phyloP scores from a whole-genome alignment of 2,113 vertebrate species.

The Heterocephalus glaber region DNA sequence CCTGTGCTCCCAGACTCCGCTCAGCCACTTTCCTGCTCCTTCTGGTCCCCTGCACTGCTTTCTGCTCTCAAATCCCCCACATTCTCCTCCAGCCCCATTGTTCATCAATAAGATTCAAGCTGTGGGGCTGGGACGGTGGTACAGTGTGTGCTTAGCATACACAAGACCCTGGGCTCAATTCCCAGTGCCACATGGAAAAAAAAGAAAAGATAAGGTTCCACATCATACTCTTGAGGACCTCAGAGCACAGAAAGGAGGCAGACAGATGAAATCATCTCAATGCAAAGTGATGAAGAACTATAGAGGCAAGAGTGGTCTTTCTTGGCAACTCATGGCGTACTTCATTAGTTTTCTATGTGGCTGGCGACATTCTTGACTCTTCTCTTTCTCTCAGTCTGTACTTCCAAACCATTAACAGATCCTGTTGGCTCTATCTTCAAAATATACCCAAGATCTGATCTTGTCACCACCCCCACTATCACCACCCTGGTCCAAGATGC shows the following conservation, averaged over 20 bases:
- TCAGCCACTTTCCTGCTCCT: neutral
- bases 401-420: neutral
- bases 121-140: neutral
- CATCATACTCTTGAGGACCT: neutral
- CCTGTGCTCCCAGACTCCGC: neutral
- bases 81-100: neutral
- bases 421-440: neutral
- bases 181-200: neutral
- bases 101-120: neutral
- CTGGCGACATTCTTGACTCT: neutral
- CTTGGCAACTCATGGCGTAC: neutral
- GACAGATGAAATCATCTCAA: neutral
- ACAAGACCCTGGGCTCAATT: neutral
- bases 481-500: neutral
- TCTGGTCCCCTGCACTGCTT: neutral
- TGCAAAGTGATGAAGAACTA: neutral
- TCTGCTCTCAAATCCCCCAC: neutral
- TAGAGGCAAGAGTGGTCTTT: neutral
- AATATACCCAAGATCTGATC: neutral
- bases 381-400: neutral
- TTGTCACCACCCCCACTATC: neutral
- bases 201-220: neutral
- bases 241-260: neutral
- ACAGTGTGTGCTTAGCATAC: neutral
- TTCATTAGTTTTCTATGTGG: neutral